These are phyloP conservation scores for Parazoanthus darwini DNA, from an alignment of 92 coral and sea anemone species.

Conservation along the genomic window DNA sequence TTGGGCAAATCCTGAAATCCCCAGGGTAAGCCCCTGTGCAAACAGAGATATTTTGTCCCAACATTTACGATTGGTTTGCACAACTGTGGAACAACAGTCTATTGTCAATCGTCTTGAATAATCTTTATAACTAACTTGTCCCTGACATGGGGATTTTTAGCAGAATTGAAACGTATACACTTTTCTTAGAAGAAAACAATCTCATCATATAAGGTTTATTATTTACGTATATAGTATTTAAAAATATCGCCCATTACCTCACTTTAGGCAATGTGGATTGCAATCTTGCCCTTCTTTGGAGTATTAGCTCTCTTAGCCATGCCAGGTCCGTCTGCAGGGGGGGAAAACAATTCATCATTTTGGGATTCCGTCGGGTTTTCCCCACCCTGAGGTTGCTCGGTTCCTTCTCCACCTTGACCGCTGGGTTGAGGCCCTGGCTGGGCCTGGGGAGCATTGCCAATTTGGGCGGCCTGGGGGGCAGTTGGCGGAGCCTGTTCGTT, in stretches of 20 bases:
- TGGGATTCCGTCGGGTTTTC: not conserved
- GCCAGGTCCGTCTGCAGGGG: slow-evolving; percentile 27
- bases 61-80: not conserved
- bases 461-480: not conserved
- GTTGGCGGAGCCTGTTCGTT: not conserved
- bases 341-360: slow-evolving; percentile 32
- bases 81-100: too few species aligned
- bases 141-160: too few species aligned
- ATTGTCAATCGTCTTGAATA: too few species aligned
- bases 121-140: too few species aligned
- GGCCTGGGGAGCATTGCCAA: not conserved
- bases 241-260: not conserved
- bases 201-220: too few species aligned
- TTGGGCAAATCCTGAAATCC: too few species aligned
- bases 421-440: not conserved
- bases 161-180: too few species aligned
- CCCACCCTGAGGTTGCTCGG: not conserved
- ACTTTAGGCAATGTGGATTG: not conserved
- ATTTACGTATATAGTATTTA: too few species aligned
- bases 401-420: not conserved
- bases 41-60: not conserved
- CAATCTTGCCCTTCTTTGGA: not conserved
- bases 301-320: not conserved
- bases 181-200: too few species aligned
- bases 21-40: not conserved